phyloP scores from a whole-genome alignment of 2,888 invertebrate species.

The Rhagium mordax region DNA sequence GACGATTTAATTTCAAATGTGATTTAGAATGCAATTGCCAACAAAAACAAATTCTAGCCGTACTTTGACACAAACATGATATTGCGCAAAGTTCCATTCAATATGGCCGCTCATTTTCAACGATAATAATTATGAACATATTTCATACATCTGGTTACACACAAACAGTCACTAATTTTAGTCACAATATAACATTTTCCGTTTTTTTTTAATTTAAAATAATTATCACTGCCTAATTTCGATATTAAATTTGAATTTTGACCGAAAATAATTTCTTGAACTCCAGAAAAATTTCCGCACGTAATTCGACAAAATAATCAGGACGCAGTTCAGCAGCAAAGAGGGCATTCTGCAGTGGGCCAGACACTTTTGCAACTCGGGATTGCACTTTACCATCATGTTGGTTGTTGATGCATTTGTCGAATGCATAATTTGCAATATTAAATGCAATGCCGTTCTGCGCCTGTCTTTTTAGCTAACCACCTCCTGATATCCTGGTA shows the following conservation, averaged over 20 bases:
- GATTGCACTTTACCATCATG: constrained; percentile 36
- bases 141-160: neutral
- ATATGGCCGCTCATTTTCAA: constrained; percentile 14
- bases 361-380: neutral
- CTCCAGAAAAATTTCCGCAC: too few relatives aligned
- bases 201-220: neutral
- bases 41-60: constrained; percentile 1
- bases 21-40: neutral
- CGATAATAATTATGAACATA: neutral
- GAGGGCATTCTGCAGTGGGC: neutral
- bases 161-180: neutral
- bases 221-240: neutral
- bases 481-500: constrained; percentile 64
- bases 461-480: constrained; percentile 55
- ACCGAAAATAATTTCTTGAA: too few relatives aligned
- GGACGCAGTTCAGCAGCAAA: neutral
- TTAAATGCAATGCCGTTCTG: constrained; percentile 39
- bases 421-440: constrained; percentile 27
- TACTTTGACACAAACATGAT: neutral
- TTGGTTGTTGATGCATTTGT: constrained; percentile 30
- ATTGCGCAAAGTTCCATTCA: constrained; percentile 7
- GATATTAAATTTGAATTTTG: neutral
- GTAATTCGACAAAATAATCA: neutral
- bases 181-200: neutral
- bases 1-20: neutral